Evolutionary conservation across 2,797 vertebrate species (phyloP), one percentile per base, ranked within the genome.

Genomic region (Kryptolebias ocellatus): DNA sequence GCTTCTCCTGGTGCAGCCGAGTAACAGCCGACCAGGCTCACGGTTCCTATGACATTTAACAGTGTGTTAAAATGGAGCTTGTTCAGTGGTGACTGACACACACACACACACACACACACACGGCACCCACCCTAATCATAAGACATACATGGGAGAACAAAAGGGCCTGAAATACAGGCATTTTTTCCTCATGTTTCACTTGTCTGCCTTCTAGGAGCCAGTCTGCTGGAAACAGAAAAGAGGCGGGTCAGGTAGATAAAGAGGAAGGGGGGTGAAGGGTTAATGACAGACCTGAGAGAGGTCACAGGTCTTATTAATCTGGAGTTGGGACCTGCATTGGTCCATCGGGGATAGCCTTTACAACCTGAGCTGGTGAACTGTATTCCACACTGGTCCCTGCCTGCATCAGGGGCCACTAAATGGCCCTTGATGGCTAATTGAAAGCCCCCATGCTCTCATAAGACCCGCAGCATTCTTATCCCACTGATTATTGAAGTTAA

Each of bases 241-340:
- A 11, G 46, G 69, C 6, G 34, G 6, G 34, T 42, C 39, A 12
- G 62, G 56, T 51, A 28, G 15, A 51, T 59, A 20, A 60, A 45
- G 66, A 60, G 58, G 74, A 39, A 92, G 10, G 37, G 83, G 83
- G 95, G 94, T 95, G 91, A 95, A 90, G 91, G 95, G 95, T 96
- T 95, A 96, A 96, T 96, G 93, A 95, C 91, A 95, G 94, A 95
- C 95, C 96, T 94, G 78, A 93, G 94, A 93, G 95, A 95, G 95
- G 94, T 94, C 91, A 84, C 59, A 27, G 67, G 82, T 80, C 61
- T 76, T 85, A 96, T 97, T 95, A 96, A 94, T 93, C 93, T 93
- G 91, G 90, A 93, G 91, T 90, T 81, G 76, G 92, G 90, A 93
- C 93, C 94, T 93, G 93, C 77, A 95, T 94, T 94, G 94, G 92